These are phyloP conservation scores for Heliconius eleuchia DNA, from an alignment of 1,140 invertebrate genomes.

Conservation along the genomic window DNA sequence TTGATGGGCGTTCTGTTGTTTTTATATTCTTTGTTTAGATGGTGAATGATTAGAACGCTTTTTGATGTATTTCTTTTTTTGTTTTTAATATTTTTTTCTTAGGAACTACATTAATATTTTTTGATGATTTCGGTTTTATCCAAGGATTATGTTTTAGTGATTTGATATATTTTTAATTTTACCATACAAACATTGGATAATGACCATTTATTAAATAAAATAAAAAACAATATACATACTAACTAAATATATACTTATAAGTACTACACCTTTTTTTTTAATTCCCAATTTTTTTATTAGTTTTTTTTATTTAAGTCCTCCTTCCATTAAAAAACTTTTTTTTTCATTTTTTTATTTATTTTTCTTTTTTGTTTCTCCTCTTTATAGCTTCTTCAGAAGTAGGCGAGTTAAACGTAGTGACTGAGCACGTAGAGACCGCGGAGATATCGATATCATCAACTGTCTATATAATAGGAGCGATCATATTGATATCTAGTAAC, in stretches of 20 bases:
- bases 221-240: constrained; percentile 3
- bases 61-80: background rate
- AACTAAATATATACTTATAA: background rate
- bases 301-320: no score
- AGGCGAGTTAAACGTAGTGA: constrained; percentile 83
- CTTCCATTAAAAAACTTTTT: constrained; percentile 11
- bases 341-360: constrained; percentile 66
- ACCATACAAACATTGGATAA: no score
- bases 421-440: constrained; percentile 84
- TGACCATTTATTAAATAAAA: no score
- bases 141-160: no score
- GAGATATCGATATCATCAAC: constrained; percentile 84
- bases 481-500: constrained; percentile 76
- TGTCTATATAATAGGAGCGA: constrained; percentile 3
- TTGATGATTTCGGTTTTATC: no score
- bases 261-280: no score
- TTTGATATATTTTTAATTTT: no score
- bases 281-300: no score
- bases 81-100: background rate
- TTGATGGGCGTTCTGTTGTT: background rate
- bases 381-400: constrained; percentile 74
- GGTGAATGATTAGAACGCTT: background rate
- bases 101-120: no score
- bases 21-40: constrained; percentile 9
- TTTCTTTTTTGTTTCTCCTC: constrained; percentile 79